Evolutionary conservation across 2,797 vertebrate genomes (phyloP), one percentile per base, ranked within the genome.

Genomic region (Salmo trutta): DNA sequence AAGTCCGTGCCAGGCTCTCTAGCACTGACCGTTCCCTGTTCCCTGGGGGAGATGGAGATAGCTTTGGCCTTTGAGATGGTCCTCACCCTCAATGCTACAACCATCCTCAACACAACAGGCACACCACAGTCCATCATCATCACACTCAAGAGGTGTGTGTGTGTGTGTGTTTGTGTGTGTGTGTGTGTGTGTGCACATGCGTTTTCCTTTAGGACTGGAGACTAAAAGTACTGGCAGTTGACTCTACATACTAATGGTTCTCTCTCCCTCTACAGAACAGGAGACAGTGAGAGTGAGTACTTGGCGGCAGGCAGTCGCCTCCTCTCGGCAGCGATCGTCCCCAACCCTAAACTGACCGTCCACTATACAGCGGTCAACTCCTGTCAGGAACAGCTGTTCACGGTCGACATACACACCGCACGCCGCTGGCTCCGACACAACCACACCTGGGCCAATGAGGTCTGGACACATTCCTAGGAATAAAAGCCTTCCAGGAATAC

Each of bases 11-110:
- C 89, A 0, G 93, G 91, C 75, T 88, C 85, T 73, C 95, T 94
- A 88, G 59, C 92, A 10, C 88, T 99, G 54, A 87, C 74, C 0
- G 90, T 98, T 81, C 95, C 97, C 0, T 95, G 91, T 80, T 88
- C 84, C 12, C 87, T 98, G 31, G 95, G 93, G 54, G 97, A 98
- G 81, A 88, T 98, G 80, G 98, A 99, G 92, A 96, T 99, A 93
- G 95, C 96, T 36, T 91, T 99, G 88, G 85, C 94, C 52, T 94
- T 96, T 3, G 97, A 99, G 93, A 93, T 96, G 91, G 97, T 98
- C 86, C 92, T 99, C 83, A 92, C 95, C 17, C 92, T 93, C 82
- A 96, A 97, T 24, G 93, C 86, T 1, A 31, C 93, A 1, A 84
- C 52, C 90, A 87, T 90, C 90, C 93, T 92, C 86, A 92, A 76